phyloP scores from a whole-genome alignment of 2,797 vertebrate species.

The Trachops cirrhosus region DNA sequence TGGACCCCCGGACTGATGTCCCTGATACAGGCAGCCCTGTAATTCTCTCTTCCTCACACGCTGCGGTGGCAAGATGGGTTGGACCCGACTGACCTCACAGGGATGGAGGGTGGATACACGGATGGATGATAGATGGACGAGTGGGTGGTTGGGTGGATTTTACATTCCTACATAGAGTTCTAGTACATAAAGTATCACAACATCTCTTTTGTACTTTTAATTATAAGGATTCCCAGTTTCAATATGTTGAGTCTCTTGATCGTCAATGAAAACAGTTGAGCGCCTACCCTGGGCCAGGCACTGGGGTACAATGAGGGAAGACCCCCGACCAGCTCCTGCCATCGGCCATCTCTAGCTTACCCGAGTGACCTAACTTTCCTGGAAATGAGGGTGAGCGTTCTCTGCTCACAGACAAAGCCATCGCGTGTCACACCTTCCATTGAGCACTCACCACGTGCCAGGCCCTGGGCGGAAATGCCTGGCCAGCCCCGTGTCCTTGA shows the following conservation, averaged over 20 bases:
- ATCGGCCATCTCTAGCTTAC: not conserved
- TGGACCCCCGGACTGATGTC: rapidly evolving
- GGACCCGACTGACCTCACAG: not conserved
- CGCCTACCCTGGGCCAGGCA: not conserved
- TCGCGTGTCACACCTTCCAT: rapidly evolving
- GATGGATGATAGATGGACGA: not conserved
- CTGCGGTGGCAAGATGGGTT: not conserved
- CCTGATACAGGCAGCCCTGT: not conserved
- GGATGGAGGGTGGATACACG: not conserved
- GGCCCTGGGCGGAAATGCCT: not conserved
- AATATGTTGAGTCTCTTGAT: not conserved
- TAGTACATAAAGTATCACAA: not conserved
- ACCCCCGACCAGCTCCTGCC: not conserved
- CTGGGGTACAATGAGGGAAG: not conserved
- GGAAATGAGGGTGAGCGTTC: not conserved
- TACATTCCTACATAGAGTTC: not conserved
- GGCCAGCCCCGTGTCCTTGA: not conserved
- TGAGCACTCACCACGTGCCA: not conserved
- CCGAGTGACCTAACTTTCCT: not conserved
- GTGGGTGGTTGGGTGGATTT: not conserved
- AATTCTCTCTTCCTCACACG: not conserved
- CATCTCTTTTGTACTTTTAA: not conserved
- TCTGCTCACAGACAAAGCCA: not conserved
- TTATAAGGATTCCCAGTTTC: not conserved
- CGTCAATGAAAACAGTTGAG: not conserved